Percentiles rank a stretch among this genome's conserved stretches.
phyloP scores from a whole-genome alignment of 2,113 vertebrate species.

The Bujurquina vittata region DNA sequence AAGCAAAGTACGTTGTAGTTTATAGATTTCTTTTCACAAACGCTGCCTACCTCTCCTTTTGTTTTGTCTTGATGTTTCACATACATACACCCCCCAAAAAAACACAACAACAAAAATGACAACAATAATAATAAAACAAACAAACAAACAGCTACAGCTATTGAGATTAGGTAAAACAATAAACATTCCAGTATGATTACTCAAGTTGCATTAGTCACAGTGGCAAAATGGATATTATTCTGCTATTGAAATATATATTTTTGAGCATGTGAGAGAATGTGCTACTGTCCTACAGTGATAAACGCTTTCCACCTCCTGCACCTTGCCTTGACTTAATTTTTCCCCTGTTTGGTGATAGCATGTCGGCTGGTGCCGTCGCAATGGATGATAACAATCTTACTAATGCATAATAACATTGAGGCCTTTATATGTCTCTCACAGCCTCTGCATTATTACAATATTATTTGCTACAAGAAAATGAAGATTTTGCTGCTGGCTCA shows the following conservation, averaged over 20 bases:
- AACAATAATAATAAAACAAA: too few species aligned
- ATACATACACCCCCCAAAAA: too few species aligned
- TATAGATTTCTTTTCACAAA: too few species aligned
- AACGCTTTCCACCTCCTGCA: background rate
- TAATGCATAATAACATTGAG: conserved; percentile 22
- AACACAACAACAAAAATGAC: too few species aligned
- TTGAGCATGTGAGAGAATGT: background rate
- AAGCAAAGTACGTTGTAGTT: too few species aligned
- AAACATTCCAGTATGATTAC: background rate
- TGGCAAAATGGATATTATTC: background rate
- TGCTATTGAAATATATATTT: background rate
- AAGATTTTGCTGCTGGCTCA: conserved; percentile 17
- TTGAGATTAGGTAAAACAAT: background rate
- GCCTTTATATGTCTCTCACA: background rate
- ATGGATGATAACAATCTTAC: conserved; percentile 3
- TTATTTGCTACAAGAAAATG: background rate
- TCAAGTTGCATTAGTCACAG: background rate
- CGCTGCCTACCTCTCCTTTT: background rate
- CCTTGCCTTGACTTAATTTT: background rate
- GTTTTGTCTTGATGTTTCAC: background rate
- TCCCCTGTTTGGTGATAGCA: background rate
- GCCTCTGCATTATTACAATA: background rate
- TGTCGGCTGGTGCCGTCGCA: conserved; percentile 14
- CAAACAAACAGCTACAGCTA: background rate
- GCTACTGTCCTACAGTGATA: background rate